These are phyloP conservation scores for Xestia xanthographa DNA, from an alignment of 2,888 invertebrate species.

Conservation along the genomic window DNA sequence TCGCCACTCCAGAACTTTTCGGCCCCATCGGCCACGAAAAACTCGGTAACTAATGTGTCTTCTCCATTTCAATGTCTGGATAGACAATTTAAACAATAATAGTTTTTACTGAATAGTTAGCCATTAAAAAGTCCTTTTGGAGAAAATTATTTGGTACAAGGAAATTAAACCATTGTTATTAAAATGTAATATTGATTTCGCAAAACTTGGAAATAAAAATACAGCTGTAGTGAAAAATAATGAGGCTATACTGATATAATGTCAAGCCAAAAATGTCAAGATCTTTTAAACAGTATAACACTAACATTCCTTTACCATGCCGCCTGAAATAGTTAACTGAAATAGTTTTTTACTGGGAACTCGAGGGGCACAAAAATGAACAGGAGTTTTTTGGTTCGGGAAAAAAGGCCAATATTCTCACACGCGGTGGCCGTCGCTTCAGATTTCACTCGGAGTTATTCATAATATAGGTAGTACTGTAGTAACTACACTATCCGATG, in stretches of 20 bases:
- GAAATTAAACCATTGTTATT: not conserved
- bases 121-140: not conserved
- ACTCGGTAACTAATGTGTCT: not conserved
- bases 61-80: not conserved
- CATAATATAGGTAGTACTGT: too few relatives aligned
- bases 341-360: not conserved
- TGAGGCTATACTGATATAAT: accelerated
- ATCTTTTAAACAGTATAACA: too few relatives aligned
- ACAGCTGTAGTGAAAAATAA: not conserved
- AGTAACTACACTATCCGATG: not conserved
- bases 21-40: too few relatives aligned
- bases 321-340: not conserved
- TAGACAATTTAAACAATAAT: not conserved
- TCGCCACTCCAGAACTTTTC: too few relatives aligned
- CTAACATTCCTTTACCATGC: not conserved
- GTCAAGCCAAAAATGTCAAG: not conserved
- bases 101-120: not conserved
- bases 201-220: too few relatives aligned
- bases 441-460: not conserved
- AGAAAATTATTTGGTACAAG: not conserved
- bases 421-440: not conserved
- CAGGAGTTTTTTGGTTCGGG: not conserved
- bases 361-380: not conserved
- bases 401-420: not conserved
- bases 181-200: too few relatives aligned